Conservation (phyloP, 2,797 vertebrate species). For the Oreortyx pictus region DNA sequence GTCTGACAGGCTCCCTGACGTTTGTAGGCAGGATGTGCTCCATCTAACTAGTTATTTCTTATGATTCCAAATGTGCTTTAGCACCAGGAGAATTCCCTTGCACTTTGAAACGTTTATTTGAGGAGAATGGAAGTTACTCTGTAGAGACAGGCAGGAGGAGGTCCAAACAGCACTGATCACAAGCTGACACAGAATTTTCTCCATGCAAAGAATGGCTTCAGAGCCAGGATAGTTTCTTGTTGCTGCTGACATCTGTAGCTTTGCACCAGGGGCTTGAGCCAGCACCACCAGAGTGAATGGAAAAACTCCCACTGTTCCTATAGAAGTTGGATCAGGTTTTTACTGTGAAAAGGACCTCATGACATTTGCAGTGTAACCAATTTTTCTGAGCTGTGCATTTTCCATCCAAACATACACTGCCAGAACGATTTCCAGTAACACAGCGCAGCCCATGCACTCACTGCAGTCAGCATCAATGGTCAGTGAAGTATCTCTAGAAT, state of each 20-base stretch:
- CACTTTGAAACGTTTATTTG: not conserved
- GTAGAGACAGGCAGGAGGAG: not conserved
- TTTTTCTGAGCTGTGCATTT: not conserved
- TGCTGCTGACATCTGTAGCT: not conserved
- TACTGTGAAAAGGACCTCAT: not conserved
- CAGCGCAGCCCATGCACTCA: not conserved
- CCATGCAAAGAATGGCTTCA: not conserved
- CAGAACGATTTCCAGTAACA: not conserved
- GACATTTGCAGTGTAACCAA: not conserved
- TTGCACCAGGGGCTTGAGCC: not conserved
- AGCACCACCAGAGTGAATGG: not conserved
- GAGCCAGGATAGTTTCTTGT: not conserved
- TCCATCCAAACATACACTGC: not conserved
- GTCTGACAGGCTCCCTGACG: not conserved
- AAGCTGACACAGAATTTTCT: not conserved
- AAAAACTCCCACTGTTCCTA: not conserved
- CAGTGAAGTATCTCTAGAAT: not conserved
- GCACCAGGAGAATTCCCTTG: not conserved
- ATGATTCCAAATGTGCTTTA: not conserved
- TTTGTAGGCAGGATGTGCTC: not conserved
- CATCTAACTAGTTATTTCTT: not conserved
- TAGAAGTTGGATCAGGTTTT: not conserved
- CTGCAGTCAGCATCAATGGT: fast-evolving
- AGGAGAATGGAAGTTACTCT: not conserved
- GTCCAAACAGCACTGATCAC: not conserved